These are phyloP conservation scores for Corythaeola cristata DNA, from an alignment of 2,113 vertebrate species.

Conservation along the genomic window DNA sequence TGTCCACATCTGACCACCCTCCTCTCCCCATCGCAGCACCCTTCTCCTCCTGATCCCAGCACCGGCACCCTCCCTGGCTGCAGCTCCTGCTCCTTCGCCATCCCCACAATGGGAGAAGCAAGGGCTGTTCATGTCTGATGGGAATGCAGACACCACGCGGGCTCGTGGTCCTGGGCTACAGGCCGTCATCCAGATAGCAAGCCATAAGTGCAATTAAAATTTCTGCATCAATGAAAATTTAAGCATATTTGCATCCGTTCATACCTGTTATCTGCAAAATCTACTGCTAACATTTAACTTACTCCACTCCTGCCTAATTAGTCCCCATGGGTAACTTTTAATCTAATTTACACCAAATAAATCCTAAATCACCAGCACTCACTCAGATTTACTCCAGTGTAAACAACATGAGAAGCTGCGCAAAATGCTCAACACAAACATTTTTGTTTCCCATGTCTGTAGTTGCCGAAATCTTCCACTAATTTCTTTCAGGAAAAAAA, in stretches of 20 bases:
- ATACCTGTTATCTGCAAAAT: neutral
- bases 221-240: neutral
- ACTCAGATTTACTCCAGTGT: neutral
- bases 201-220: neutral
- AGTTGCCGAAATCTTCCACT: neutral
- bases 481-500: neutral
- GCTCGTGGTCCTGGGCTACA: neutral
- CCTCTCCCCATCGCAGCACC: no score
- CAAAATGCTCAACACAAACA: neutral
- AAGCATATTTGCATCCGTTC: neutral
- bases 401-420: constrained; percentile 8
- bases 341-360: constrained; percentile 39
- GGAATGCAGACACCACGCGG: fast-evolving
- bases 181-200: neutral
- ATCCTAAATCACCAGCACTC: neutral
- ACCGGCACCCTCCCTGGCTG: no score
- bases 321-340: constrained; percentile 35
- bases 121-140: no score
- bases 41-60: no score
- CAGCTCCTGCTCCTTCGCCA: no score
- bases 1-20: no score
- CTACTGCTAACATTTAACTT: constrained; percentile 4
- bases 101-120: no score
- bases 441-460: neutral
- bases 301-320: constrained; percentile 15